These are phyloP conservation scores for Poeciliopsis paucimaculata DNA, from an alignment of 2,797 vertebrate species.

Conservation along the genomic window DNA sequence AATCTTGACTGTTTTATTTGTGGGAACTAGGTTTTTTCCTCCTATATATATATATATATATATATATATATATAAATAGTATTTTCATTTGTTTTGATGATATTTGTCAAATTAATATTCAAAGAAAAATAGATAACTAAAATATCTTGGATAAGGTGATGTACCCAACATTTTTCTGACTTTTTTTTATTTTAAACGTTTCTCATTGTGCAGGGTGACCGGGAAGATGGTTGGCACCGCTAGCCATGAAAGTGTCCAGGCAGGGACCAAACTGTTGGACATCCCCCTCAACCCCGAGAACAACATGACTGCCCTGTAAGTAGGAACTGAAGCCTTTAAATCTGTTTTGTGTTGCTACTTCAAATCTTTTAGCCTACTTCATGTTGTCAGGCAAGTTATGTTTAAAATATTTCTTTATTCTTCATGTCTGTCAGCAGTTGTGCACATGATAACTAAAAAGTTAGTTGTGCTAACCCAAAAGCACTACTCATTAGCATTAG, in stretches of 20 bases:
- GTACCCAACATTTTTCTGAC: not conserved
- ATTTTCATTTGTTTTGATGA: not conserved
- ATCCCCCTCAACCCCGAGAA: slow-evolving; percentile 91
- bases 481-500: no score
- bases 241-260: slow-evolving; percentile 92
- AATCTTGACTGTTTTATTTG: not conserved
- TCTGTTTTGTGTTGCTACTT: not conserved
- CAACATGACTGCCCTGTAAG: slow-evolving; percentile 94
- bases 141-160: not conserved
- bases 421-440: not conserved
- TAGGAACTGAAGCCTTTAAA: slow-evolving; percentile 1
- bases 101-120: not conserved
- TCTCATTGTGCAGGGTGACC: slow-evolving; percentile 80
- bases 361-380: not conserved
- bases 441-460: no score
- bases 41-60: no score
- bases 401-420: not conserved
- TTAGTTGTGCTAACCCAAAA: no score
- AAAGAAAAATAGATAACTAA: not conserved
- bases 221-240: slow-evolving; percentile 94
- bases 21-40: not conserved
- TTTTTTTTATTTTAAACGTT: not conserved
- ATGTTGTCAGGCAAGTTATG: not conserved
- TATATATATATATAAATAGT: no score
- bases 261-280: slow-evolving; percentile 90